Percentiles rank a stretch among this genome's conserved stretches.
phyloP scores from a whole-genome alignment of 2,113 vertebrate genomes.

The Gallinago jamesoni region DNA sequence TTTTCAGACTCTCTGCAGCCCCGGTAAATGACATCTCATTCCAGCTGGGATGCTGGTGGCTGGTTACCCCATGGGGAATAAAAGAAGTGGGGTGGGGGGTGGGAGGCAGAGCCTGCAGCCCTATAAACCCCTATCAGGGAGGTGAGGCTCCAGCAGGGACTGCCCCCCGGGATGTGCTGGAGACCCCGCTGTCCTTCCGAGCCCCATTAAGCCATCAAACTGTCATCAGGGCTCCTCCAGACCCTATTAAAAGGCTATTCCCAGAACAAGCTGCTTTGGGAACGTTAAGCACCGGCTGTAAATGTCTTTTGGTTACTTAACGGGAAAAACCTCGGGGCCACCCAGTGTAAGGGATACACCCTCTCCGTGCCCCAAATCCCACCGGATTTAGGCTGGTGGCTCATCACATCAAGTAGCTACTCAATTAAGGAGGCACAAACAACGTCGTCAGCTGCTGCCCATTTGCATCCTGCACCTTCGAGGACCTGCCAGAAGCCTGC shows the following conservation, averaged over 20 bases:
- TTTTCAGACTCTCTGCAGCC: not conserved
- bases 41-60: not conserved
- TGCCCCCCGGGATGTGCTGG: not conserved
- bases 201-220: not conserved
- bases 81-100: too few species aligned
- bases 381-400: not conserved
- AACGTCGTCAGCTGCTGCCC: not conserved
- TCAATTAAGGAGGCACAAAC: not conserved
- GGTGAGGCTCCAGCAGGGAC: not conserved
- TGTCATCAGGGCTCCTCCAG: not conserved
- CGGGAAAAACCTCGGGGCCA: accelerated
- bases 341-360: not conserved
- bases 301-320: not conserved
- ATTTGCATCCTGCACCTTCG: not conserved
- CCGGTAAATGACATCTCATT: not conserved
- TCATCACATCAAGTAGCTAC: not conserved
- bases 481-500: not conserved
- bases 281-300: not conserved
- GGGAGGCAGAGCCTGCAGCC: not conserved
- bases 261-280: not conserved
- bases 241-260: not conserved
- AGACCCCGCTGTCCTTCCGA: not conserved
- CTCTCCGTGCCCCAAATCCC: not conserved
- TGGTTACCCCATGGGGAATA: accelerated
- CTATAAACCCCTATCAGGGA: accelerated